Conservation (phyloP, 1,140 invertebrate genomes). For the Sitobion miscanthi region DNA sequence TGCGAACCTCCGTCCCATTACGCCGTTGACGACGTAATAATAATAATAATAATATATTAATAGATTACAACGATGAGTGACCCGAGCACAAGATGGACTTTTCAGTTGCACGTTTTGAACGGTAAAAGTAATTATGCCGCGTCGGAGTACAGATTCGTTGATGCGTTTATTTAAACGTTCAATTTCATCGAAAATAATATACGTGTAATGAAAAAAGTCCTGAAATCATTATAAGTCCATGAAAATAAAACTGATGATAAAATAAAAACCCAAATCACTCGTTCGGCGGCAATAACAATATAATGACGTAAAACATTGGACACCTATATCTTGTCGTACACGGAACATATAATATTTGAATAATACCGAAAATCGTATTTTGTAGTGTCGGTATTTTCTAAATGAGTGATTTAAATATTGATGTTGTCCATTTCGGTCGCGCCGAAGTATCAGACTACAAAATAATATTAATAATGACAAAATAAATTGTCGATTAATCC, state of each 20-base stretch:
- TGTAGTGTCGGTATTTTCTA: not conserved
- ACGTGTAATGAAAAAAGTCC: not conserved
- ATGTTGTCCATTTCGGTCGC: not conserved
- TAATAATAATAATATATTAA: not conserved
- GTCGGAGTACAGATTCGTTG: not conserved
- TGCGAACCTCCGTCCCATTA: not conserved
- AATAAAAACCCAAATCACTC: too few relatives aligned
- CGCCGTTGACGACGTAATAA: not conserved
- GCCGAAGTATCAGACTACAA: not conserved
- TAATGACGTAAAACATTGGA: not conserved
- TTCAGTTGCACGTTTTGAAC: not conserved
- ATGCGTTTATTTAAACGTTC: not conserved
- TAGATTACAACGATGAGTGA: not conserved
- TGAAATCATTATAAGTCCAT: too few relatives aligned
- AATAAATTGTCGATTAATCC: not conserved
- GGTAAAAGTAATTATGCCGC: not conserved
- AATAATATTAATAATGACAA: not conserved
- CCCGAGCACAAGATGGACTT: not conserved
- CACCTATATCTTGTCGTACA: not conserved
- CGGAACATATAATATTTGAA: not conserved
- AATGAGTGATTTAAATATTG: not conserved
- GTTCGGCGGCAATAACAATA: too few relatives aligned
- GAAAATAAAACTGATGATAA: too few relatives aligned
- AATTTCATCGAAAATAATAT: not conserved
- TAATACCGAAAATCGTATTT: not conserved